Conservation (phyloP, 1,140 invertebrate species). For the Lethrus apterus region DNA sequence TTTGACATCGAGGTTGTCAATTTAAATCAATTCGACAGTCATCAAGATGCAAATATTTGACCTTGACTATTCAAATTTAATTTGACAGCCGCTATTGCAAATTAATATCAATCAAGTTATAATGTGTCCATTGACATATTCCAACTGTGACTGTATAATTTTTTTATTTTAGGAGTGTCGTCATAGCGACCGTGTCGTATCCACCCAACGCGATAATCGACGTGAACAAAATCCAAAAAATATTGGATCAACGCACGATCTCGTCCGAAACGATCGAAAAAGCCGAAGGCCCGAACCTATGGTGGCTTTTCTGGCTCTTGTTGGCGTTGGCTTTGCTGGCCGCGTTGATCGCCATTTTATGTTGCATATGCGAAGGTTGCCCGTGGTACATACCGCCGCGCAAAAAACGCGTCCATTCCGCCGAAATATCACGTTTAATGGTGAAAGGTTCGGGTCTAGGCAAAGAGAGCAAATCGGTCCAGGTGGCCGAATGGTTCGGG, state of each 20-base stretch:
- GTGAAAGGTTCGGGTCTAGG: conserved; percentile 37
- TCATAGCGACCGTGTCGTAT: conserved; percentile 62
- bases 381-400: conserved; percentile 70
- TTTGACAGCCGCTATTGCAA: too few species aligned
- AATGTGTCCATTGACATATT: too few species aligned
- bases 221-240: conserved; percentile 53
- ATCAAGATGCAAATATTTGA: too few species aligned
- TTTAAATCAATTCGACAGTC: too few species aligned
- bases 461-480: conserved; percentile 61
- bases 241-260: conserved; percentile 20
- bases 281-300: conserved; percentile 40
- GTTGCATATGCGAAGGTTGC: conserved; percentile 74
- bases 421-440: conserved; percentile 17
- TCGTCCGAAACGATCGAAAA: conserved; percentile 18
- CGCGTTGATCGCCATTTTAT: conserved; percentile 63
- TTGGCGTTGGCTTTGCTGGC: conserved; percentile 63
- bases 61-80: too few species aligned
- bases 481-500: conserved; percentile 61
- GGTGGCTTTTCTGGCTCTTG: conserved; percentile 55
- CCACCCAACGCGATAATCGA: conserved; percentile 58
- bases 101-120: too few species aligned
- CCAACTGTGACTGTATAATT: too few species aligned
- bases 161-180: conserved; percentile 55
- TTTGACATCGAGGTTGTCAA: too few species aligned
- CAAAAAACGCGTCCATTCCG: conserved; percentile 41